Conservation (phyloP, 2,113 vertebrate genomes). For the Periophthalmus modestus region DNA sequence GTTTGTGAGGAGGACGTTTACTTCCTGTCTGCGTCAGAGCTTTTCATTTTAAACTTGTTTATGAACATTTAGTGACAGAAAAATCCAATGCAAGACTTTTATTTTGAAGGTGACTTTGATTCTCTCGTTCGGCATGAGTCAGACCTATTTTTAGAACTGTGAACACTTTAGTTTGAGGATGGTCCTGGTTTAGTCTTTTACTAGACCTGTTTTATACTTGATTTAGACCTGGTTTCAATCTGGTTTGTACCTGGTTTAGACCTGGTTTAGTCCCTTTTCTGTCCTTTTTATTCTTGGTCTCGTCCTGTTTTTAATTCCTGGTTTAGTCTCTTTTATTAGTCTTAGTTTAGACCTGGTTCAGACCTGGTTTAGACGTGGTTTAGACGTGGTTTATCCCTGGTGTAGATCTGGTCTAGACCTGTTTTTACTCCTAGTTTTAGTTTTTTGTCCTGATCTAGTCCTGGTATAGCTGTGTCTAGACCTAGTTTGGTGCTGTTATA, state of each 20-base stretch:
- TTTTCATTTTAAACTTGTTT: not conserved
- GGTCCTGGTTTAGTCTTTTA: not conserved
- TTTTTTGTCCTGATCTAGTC: not conserved
- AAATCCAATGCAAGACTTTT: slow-evolving; percentile 22
- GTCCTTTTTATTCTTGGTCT: too few relatives aligned
- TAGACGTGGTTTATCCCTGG: not conserved
- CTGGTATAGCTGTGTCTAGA: not conserved
- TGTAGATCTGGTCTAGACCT: not conserved
- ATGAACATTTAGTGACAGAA: not conserved
- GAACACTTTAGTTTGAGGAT: not conserved
- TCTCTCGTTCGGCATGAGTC: not conserved
- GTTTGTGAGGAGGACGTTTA: not conserved
- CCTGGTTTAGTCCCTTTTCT: slow-evolving; percentile 6
- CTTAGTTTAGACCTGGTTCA: not conserved
- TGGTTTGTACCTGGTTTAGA: not conserved
- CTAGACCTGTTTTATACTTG: not conserved
- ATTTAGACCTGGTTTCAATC: not conserved
- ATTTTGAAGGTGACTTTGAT: slow-evolving; percentile 24
- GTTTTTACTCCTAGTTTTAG: not conserved
- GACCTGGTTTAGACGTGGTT: not conserved
- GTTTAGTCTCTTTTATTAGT: too few relatives aligned
- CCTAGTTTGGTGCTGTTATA: not conserved
- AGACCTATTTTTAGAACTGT: slow-evolving; percentile 49
- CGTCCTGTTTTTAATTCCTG: too few relatives aligned
- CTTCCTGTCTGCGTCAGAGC: not conserved